Base-by-base conservation (phyloP, 2,888 invertebrate species). In the Himalopsyche japonica region DNA sequence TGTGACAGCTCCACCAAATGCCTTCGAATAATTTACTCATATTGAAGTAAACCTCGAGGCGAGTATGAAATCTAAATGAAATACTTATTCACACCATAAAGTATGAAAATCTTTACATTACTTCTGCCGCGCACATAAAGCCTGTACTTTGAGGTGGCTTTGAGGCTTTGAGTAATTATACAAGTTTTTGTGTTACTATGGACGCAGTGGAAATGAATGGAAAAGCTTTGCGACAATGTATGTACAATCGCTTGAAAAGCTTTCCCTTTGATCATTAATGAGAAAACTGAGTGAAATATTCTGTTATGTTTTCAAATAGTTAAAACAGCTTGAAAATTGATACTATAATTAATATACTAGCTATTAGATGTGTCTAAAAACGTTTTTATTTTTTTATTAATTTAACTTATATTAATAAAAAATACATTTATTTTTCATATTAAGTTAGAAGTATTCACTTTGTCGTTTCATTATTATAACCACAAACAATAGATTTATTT, bases 111-210 rank as follows among this genome's bases (percentile, higher is more conserved):
- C 34, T 76, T 30, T 34, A 27, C 76, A 30, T 32, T 34, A 30
- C 76, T 76, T 30, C 76, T 76, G 32, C 30, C 32, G 30, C 32
- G 32, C 32, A 30, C 10, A 27, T 34, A n/a, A 76, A 30, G 76
- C 24, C 76, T 76, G 76, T 76, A 76, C 34, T 76, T 76, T 76
- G 12, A 27, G 76, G 76, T 32, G 76, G 30, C 37, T 78, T 78
- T 34, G 47, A 37, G 78, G 78, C 78, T 37, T 78, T 78, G 37
- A 43, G 78, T 78, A 78, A 78, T 78, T 78, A 78, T 78, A 37
- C 78, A 78, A 78, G 78, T 78, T 78, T 37, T 78, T 43, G 37
- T 34, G 78, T 78, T 78, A 15, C 18, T 24, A 32, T 37, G 78
- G 24, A 24, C 57, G 57, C 20, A 57, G 57, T 57, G 78, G 78